These are phyloP conservation scores for Chelon auratus DNA, from an alignment of 2,797 vertebrate species.

Conservation along the genomic window DNA sequence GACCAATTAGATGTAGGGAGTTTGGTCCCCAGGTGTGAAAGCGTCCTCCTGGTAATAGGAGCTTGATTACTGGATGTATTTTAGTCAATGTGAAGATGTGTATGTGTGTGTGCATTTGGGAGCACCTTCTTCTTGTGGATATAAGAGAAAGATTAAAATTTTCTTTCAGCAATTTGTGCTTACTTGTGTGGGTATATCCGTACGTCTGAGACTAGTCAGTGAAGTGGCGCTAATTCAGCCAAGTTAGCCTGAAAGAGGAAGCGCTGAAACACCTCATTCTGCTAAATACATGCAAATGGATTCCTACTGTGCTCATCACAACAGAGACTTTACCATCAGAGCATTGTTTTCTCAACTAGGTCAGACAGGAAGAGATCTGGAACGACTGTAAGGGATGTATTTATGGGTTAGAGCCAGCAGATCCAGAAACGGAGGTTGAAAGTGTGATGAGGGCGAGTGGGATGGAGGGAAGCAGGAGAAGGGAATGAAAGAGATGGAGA, in stretches of 20 bases:
- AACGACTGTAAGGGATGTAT: slow-evolving; percentile 11
- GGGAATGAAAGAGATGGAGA: slow-evolving; percentile 45
- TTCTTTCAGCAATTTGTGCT: slow-evolving; percentile 29
- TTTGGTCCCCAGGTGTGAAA: slow-evolving; percentile 80
- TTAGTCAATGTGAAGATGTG: slow-evolving; percentile 28
- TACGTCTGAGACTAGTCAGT: slow-evolving; percentile 32
- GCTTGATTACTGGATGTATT: slow-evolving; percentile 72
- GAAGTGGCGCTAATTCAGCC: slow-evolving; percentile 61
- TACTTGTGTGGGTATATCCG: slow-evolving; percentile 40
- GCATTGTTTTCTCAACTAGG: slow-evolving; percentile 55
- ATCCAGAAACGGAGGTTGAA: slow-evolving; percentile 38
- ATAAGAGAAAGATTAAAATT: slow-evolving; percentile 50
- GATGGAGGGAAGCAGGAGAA: slow-evolving; percentile 29
- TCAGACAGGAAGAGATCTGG: slow-evolving; percentile 51
- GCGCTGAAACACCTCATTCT: slow-evolving; percentile 22
- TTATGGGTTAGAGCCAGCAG: slow-evolving; percentile 15
- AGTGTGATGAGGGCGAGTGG: slow-evolving; percentile 18
- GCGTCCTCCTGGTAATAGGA: slow-evolving; percentile 67
- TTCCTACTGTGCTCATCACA: slow-evolving; percentile 33
- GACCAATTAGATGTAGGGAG: slow-evolving; percentile 82
- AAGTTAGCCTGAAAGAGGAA: slow-evolving; percentile 36
- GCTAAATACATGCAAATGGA: slow-evolving; percentile 59
- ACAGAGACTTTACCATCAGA: slow-evolving; percentile 40
- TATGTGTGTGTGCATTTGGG: slow-evolving; percentile 21
- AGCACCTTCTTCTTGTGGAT: slow-evolving; percentile 3